A percentile compares a stretch with the other conserved stretches of the same genome.
Conservation (phyloP, 1,140 invertebrate species). For the Euschistus heros region DNA sequence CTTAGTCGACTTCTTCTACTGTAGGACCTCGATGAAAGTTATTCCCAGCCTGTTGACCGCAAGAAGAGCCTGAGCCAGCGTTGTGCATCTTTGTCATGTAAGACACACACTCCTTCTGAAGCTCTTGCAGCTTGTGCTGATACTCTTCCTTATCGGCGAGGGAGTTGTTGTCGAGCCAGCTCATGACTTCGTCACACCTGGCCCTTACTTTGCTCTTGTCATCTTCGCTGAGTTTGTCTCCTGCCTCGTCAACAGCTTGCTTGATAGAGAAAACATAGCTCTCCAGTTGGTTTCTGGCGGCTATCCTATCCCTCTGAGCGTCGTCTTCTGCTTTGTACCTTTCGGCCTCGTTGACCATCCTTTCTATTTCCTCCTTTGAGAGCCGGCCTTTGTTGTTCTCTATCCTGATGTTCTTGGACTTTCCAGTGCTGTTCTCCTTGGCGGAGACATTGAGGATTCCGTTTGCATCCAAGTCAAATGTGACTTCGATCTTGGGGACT, state of each 20-base stretch:
- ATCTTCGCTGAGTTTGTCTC: slow-evolving; percentile 36
- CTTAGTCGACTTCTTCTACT: slow-evolving; percentile 18
- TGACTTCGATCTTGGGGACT: slow-evolving; percentile 47
- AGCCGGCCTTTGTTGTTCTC: too few species aligned
- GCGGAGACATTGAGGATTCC: slow-evolving; percentile 57
- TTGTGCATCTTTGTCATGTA: too few species aligned
- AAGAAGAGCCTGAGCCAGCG: not conserved
- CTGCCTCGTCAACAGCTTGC: slow-evolving; percentile 39
- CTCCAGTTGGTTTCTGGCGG: slow-evolving; percentile 55
- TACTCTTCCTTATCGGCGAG: too few species aligned
- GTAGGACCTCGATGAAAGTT: not conserved
- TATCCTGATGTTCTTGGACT: too few species aligned
- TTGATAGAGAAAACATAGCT: slow-evolving; percentile 58
- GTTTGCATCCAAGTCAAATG: slow-evolving; percentile 56
- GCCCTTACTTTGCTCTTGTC: slow-evolving; percentile 35
- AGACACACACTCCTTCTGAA: too few species aligned
- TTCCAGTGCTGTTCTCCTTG: too few species aligned
- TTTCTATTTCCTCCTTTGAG: too few species aligned
- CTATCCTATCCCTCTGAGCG: slow-evolving; percentile 40
- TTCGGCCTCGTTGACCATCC: too few species aligned
- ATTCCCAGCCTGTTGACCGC: not conserved
- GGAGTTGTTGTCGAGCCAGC: slow-evolving; percentile 40
- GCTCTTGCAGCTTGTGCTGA: slow-evolving; percentile 42
- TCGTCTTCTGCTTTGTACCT: slow-evolving; percentile 45
- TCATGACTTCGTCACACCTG: too few species aligned